These are phyloP conservation scores for Phacellophora camtschatica DNA, from an alignment of 30 jellyfish, hydroid and myxozoan species.

Conservation along the genomic window DNA sequence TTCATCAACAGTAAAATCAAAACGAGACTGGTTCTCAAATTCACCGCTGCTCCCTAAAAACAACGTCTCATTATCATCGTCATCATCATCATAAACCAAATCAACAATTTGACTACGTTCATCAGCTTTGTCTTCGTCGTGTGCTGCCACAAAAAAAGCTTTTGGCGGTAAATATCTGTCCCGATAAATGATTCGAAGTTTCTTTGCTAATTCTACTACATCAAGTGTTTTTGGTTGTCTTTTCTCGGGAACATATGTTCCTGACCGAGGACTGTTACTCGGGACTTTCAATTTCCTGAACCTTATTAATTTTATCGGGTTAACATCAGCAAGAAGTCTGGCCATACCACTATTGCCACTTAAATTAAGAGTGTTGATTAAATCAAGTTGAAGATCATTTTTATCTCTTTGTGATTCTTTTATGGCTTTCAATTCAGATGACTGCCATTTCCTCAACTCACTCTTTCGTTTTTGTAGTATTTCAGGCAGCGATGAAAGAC, in stretches of 20 bases:
- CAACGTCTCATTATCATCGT: background rate
- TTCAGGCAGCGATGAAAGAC: slow-evolving; percentile 12
- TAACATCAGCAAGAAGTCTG: slow-evolving; percentile 25
- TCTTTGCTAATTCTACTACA: slow-evolving; percentile 45
- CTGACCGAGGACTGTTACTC: slow-evolving; percentile 22
- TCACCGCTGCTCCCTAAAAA: slow-evolving; percentile 2
- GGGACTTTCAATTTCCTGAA: slow-evolving; percentile 16
- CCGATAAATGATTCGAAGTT: background rate
- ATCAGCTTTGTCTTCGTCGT: background rate
- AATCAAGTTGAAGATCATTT: background rate
- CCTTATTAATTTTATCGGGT: slow-evolving; percentile 1
- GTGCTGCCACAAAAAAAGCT: background rate
- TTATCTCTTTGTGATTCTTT: background rate
- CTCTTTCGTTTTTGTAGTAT: background rate
- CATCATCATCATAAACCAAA: background rate
- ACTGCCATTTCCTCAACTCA: background rate
- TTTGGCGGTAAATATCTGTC: slow-evolving; percentile 14
- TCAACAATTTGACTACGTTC: background rate
- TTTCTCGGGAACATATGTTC: background rate
- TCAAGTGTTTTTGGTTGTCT: slow-evolving; percentile 15
- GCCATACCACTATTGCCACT: slow-evolving; percentile 34
- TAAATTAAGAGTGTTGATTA: background rate
- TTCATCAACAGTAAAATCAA: background rate
- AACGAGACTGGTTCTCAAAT: background rate
- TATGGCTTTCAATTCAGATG: background rate